A percentile compares a stretch with the other conserved stretches of the same genome.
These are phyloP conservation scores for Solen grandis DNA, from an alignment of 1,140 invertebrate species.

Conservation along the genomic window DNA sequence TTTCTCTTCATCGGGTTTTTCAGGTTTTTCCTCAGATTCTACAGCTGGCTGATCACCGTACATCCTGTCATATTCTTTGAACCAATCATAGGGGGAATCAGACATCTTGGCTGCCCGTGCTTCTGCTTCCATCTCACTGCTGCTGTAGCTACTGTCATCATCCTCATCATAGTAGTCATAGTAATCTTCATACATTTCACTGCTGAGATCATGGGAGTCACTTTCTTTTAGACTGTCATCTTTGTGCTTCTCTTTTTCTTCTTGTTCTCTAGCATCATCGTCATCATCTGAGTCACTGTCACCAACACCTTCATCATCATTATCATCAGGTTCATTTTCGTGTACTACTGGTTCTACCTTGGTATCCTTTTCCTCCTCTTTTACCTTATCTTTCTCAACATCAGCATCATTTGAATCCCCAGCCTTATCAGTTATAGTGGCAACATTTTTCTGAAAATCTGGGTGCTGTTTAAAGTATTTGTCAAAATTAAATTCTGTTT, in stretches of 20 bases:
- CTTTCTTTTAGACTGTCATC: conserved; percentile 7
- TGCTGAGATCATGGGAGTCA: conserved; percentile 25
- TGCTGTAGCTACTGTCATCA: conserved; percentile 48
- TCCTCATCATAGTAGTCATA: conserved; percentile 51
- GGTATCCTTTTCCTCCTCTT: conserved; percentile 5
- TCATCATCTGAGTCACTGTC: conserved; percentile 18
- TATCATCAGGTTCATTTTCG: conserved; percentile 44
- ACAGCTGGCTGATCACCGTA: conserved; percentile 16
- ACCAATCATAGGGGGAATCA: conserved; percentile 2
- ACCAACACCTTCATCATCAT: conserved; percentile 48
- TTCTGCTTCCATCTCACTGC: conserved; percentile 34
- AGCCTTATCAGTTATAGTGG: conserved; percentile 33
- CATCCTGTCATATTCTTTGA: conserved; percentile 33
- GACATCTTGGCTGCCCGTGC: too few relatives aligned
- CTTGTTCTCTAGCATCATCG: conserved; percentile 18
- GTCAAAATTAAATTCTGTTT: conserved; percentile 36
- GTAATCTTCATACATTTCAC: conserved; percentile 22
- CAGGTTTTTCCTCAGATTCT: conserved; percentile 17
- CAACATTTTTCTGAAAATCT: conserved; percentile 45
- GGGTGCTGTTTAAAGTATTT: conserved; percentile 45
- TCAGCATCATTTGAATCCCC: conserved; percentile 13
- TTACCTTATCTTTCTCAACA: conserved; percentile 4
- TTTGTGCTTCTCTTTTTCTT: conserved; percentile 32
- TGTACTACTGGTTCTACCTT: conserved; percentile 38
- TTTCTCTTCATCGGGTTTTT: not conserved